Conservation (phyloP, 2,797 vertebrate species). For the Coregonus ussuriensis region DNA sequence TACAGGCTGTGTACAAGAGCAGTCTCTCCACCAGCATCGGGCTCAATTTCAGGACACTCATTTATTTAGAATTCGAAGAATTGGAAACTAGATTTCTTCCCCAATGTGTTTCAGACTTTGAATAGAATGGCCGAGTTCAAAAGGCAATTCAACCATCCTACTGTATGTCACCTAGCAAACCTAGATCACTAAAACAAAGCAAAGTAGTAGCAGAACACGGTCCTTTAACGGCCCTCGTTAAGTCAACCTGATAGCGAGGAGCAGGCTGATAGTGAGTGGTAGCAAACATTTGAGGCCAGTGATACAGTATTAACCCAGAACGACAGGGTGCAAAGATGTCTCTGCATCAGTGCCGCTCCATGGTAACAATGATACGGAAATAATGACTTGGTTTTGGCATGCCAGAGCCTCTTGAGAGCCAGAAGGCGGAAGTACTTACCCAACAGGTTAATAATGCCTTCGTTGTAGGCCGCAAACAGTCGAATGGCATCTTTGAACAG, state of each 20-base stretch:
- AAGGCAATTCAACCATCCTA: background rate
- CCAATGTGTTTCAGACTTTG: background rate
- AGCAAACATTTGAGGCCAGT: background rate
- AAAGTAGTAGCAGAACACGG: background rate
- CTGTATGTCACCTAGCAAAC: background rate
- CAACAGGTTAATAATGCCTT: slow-evolving; percentile 95
- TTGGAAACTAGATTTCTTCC: background rate
- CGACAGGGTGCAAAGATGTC: slow-evolving; percentile 39
- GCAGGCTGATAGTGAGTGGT: background rate
- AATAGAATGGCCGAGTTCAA: background rate
- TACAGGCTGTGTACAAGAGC: background rate
- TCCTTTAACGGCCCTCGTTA: background rate
- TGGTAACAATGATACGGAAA: background rate
- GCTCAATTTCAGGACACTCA: background rate
- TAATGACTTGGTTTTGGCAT: background rate
- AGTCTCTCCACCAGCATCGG: background rate
- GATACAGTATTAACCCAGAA: slow-evolving; percentile 2
- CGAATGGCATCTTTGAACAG: slow-evolving; percentile 97
- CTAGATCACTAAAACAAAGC: background rate
- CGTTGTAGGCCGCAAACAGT: slow-evolving; percentile 96
- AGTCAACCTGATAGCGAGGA: background rate
- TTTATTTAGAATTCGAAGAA: background rate
- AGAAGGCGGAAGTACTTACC: slow-evolving; percentile 73
- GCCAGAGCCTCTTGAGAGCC: background rate
- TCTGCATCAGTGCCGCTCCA: slow-evolving; percentile 13